Evolutionary conservation across 2,113 vertebrate genomes (phyloP).

Genomic region (Prinia subflava): DNA sequence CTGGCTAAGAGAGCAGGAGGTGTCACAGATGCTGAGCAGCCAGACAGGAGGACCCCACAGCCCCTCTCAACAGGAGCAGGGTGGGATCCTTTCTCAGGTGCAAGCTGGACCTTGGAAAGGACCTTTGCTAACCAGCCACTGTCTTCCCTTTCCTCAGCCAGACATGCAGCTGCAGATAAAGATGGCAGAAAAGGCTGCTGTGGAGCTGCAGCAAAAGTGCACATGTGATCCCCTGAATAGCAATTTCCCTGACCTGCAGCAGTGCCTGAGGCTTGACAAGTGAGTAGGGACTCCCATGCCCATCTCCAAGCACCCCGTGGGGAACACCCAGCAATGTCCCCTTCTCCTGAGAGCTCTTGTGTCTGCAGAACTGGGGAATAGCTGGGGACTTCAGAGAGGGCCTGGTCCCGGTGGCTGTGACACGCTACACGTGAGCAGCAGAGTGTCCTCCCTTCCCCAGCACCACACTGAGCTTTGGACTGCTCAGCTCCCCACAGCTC

Average conservation of each 20-base stretch:
- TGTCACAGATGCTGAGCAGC: not conserved
- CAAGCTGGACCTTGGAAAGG: not conserved
- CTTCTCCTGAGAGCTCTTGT: not conserved
- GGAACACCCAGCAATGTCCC: not conserved
- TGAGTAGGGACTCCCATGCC: not conserved
- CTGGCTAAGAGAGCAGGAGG: not conserved
- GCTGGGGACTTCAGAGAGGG: not conserved
- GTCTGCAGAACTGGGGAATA: not conserved
- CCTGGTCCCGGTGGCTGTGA: not conserved
- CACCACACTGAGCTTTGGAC: not conserved
- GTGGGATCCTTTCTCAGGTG: not conserved
- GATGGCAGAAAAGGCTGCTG: slow-evolving; percentile 67
- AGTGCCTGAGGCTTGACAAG: slow-evolving; percentile 65
- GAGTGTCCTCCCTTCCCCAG: not conserved
- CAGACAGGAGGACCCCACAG: not conserved
- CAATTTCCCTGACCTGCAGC: not conserved
- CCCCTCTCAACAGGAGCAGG: not conserved
- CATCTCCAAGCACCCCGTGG: not conserved
- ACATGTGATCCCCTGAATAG: rapidly evolving
- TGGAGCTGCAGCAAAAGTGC: slow-evolving; percentile 6
- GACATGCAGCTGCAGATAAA: slow-evolving; percentile 72
- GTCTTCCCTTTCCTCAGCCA: slow-evolving; percentile 50
- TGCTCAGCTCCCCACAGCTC: not conserved
- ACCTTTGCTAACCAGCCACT: not conserved
- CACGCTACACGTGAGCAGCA: not conserved